Conservation (phyloP, 2,797 vertebrate species). For the Catostomus latipinnis region DNA sequence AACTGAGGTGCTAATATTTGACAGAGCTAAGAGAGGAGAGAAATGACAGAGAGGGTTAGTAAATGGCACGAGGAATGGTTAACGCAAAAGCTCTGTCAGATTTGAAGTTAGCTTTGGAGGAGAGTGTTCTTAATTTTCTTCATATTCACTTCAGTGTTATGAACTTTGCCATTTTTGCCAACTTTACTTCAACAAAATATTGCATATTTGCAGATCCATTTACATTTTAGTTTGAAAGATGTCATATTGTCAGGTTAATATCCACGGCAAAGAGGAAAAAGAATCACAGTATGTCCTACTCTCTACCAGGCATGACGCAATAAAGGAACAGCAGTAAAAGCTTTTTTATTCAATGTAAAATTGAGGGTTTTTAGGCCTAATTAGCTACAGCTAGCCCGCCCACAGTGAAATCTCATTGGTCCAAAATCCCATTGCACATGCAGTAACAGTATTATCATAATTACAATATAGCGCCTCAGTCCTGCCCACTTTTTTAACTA, state of each 20-base stretch:
- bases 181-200: slow-evolving; percentile 29
- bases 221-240: background rate
- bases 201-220: slow-evolving; percentile 30
- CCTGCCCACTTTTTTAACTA: too few relatives aligned
- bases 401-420: too few relatives aligned
- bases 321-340: too few relatives aligned
- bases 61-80: slow-evolving; percentile 55
- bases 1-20: slow-evolving; percentile 74
- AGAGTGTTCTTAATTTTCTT: slow-evolving; percentile 23
- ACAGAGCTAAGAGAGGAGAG: slow-evolving; percentile 57
- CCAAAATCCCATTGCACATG: too few relatives aligned
- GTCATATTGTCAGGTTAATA: background rate
- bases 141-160: slow-evolving; percentile 20
- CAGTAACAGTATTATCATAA: too few relatives aligned
- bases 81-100: slow-evolving; percentile 28
- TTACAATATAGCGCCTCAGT: too few relatives aligned
- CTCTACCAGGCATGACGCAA: too few relatives aligned
- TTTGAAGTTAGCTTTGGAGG: slow-evolving; percentile 10
- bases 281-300: too few relatives aligned
- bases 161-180: background rate
- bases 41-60: slow-evolving; percentile 66
- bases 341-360: too few relatives aligned
- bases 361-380: too few relatives aligned
- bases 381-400: too few relatives aligned
- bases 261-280: background rate